These are phyloP conservation scores for Punctoribates punctum DNA, from an alignment of 2,888 invertebrate species.

Conservation along the genomic window DNA sequence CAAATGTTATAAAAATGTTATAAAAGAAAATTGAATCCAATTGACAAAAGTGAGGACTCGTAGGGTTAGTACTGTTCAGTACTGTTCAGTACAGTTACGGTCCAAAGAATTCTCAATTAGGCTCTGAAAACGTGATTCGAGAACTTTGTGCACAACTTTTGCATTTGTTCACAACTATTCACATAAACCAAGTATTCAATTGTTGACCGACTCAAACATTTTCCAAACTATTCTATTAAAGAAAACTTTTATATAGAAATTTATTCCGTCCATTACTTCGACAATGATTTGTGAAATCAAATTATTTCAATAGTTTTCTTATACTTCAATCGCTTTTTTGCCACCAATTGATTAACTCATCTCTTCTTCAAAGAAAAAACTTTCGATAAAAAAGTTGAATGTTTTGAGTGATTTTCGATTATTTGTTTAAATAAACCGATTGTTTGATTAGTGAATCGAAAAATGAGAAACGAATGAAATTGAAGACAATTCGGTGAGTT, in stretches of 20 bases:
- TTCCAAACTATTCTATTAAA: no score
- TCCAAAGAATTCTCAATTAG: conserved; percentile 19
- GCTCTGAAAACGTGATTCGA: neutral
- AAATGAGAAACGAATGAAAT: neutral
- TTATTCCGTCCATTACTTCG: neutral
- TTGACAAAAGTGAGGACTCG: neutral
- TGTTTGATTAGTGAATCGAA: no score
- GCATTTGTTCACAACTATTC: conserved; percentile 6
- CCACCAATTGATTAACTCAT: no score
- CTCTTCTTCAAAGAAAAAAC: neutral
- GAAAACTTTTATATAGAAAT: neutral
- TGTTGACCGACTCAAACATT: neutral
- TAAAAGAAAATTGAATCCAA: no score
- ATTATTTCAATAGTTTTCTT: no score
- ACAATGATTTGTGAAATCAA: neutral
- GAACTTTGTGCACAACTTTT: conserved; percentile 30
- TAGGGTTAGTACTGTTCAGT: neutral
- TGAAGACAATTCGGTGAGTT: neutral
- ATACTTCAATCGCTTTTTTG: no score
- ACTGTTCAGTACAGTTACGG: conserved; percentile 13
- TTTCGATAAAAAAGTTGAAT: neutral
- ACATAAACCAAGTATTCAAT: neutral
- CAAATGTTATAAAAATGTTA: no score
- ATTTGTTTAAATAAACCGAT: neutral
- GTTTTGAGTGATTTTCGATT: neutral